Base-by-base conservation (phyloP, 1,140 invertebrate genomes). In the Galleria mellonella region DNA sequence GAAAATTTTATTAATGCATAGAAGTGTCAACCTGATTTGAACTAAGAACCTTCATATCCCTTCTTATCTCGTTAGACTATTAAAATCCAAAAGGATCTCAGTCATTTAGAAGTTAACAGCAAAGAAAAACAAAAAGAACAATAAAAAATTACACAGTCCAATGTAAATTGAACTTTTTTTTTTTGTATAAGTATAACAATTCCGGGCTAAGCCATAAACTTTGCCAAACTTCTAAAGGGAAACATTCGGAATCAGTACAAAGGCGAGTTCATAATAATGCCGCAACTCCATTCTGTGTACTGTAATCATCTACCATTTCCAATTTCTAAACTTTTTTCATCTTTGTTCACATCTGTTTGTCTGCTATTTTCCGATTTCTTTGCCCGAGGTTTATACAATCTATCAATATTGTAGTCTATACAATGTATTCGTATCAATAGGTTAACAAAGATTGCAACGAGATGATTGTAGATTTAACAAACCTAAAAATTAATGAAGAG, bases 221-320 rank as follows among this genome's bases (percentile, higher is more conserved):
- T 69, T 41, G 40, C 30, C 42, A 40, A 55, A 67, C 52, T 70
- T 67, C 49, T 47, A 52, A 59, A 62, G 66, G 62, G 62, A 73
- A 82, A 75, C 66, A 78, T 72, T 78, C 46, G 59, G 57, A 72
- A 77, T 77, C 72, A 46, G 66, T 69, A 75, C 74, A 76, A 75
- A 74, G 55, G 64, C 33, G 69, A 67, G 54, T 72, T 72, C 60
- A 72, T 76, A 71, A 71, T 71, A 72, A 73, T 40, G 63, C 67
- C 65, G 54, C 72, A 69, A 79, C 74, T 78, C 66, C 71, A 79
- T 83, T 83, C 64, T 65, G 43, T 78, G 73, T 79, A 79, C 75
- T 72, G 72, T 81, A 76, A 83, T 69, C 65, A 69, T 65, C 62
- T 51, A 14, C 54, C 56, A 58, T 63, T 60, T 42, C 53, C 58